Percentiles rank a stretch among this genome's conserved stretches.
phyloP scores from a whole-genome alignment of 2,888 invertebrate species.

The Nomada lathburiana region DNA sequence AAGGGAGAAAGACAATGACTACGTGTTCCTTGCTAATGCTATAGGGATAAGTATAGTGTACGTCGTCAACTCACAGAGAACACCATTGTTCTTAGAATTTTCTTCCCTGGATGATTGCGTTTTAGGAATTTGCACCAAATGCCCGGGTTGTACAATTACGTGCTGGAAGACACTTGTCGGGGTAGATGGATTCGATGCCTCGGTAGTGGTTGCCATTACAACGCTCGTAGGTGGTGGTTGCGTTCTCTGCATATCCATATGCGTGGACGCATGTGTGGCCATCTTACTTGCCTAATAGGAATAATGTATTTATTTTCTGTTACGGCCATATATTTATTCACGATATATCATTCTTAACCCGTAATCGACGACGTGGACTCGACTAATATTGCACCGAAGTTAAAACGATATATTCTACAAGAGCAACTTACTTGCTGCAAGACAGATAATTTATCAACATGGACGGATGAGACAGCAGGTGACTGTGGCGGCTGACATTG shows the following conservation, averaged over 20 bases:
- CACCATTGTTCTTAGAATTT: constrained; percentile 79
- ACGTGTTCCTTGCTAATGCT: too few relatives aligned
- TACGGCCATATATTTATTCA: neutral
- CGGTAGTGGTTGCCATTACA: constrained; percentile 79
- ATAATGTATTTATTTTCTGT: constrained; percentile 18
- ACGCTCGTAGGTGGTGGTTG: constrained; percentile 77
- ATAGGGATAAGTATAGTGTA: neutral
- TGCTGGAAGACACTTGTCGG: constrained; percentile 86
- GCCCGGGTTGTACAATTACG: constrained; percentile 93
- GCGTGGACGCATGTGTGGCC: constrained; percentile 74
- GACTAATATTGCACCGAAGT: neutral
- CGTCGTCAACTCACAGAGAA: constrained; percentile 78
- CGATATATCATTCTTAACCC: too few relatives aligned
- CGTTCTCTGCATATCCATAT: constrained; percentile 78
- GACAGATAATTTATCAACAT: constrained; percentile 78
- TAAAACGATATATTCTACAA: neutral
- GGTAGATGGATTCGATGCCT: constrained; percentile 78
- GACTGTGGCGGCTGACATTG: constrained; percentile 79
- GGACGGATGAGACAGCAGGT: constrained; percentile 77
- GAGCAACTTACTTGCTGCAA: constrained; percentile 76
- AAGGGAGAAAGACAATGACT: neutral
- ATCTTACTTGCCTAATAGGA: constrained; percentile 76
- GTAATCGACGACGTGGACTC: too few relatives aligned
- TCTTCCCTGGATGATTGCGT: constrained; percentile 77
- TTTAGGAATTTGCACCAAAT: constrained; percentile 89